Percentiles rank a stretch among this genome's conserved stretches.
phyloP scores from a whole-genome alignment of 1,140 invertebrate genomes.

The Drosophila saltans region DNA sequence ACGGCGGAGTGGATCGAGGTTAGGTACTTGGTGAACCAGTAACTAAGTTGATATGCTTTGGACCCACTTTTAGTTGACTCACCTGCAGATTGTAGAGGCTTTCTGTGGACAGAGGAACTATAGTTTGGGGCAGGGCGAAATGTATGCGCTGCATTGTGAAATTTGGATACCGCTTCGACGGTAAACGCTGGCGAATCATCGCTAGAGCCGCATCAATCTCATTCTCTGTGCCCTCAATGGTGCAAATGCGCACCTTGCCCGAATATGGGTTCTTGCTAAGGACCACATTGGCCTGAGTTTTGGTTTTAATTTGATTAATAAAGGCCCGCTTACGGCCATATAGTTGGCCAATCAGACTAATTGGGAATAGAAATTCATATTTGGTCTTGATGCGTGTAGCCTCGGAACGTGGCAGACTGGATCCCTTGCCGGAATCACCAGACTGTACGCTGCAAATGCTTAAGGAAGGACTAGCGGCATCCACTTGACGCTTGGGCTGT shows the following conservation, averaged over 20 bases:
- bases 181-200: constrained; percentile 93
- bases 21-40: too few species aligned
- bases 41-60: not conserved
- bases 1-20: too few species aligned
- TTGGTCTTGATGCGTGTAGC: constrained; percentile 68
- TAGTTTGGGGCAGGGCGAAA: constrained; percentile 84
- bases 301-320: constrained; percentile 91
- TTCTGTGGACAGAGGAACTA: constrained; percentile 78
- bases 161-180: constrained; percentile 89
- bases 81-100: constrained; percentile 74
- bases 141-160: constrained; percentile 91
- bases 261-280: constrained; percentile 91
- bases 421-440: constrained; percentile 81
- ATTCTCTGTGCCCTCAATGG: constrained; percentile 89
- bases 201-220: constrained; percentile 91
- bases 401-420: constrained; percentile 78
- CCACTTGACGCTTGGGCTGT: constrained; percentile 74
- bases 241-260: constrained; percentile 90
- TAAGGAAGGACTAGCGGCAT: constrained; percentile 77
- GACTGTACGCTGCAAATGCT: constrained; percentile 82
- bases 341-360: constrained; percentile 91
- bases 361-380: constrained; percentile 93
- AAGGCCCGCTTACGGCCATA: constrained; percentile 94
- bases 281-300: constrained; percentile 90
- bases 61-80: constrained; percentile 28